Percentiles rank a stretch among this genome's conserved stretches.
These are phyloP conservation scores for Idaea straminata DNA, from an alignment of 2,888 invertebrate species.

Conservation along the genomic window DNA sequence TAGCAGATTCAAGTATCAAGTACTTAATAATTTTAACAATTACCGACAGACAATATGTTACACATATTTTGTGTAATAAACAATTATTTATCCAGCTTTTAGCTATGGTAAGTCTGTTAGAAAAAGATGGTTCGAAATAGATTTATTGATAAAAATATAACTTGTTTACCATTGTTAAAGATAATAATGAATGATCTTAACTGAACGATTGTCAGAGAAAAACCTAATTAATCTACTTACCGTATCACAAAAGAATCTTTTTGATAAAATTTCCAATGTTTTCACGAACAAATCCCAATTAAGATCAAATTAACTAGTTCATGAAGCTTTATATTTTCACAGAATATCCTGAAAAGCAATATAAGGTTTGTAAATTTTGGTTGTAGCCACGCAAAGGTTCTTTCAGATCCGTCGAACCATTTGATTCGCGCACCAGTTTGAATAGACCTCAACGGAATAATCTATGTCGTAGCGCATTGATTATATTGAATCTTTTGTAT, in stretches of 20 bases:
- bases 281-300: not conserved
- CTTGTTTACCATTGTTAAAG: not conserved
- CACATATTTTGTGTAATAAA: too few species aligned
- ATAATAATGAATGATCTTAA: not conserved
- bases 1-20: too few species aligned
- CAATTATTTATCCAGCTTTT: too few species aligned
- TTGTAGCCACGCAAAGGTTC: conserved; percentile 14
- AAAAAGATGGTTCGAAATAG: too few species aligned
- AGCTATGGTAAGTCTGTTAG: not conserved
- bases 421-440: conserved; percentile 47
- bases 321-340: not conserved
- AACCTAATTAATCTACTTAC: not conserved
- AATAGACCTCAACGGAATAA: conserved; percentile 33
- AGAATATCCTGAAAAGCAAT: not conserved
- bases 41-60: too few species aligned
- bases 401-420: conserved; percentile 24
- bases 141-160: not conserved
- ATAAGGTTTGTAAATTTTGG: conserved; percentile 21
- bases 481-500: not conserved
- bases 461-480: not conserved
- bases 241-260: not conserved
- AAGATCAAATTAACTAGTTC: not conserved
- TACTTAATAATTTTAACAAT: too few species aligned
- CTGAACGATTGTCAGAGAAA: not conserved
- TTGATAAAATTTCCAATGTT: not conserved